Evolutionary conservation across 2,797 vertebrate genomes (phyloP).

Genomic region (Fratercula arctica): DNA sequence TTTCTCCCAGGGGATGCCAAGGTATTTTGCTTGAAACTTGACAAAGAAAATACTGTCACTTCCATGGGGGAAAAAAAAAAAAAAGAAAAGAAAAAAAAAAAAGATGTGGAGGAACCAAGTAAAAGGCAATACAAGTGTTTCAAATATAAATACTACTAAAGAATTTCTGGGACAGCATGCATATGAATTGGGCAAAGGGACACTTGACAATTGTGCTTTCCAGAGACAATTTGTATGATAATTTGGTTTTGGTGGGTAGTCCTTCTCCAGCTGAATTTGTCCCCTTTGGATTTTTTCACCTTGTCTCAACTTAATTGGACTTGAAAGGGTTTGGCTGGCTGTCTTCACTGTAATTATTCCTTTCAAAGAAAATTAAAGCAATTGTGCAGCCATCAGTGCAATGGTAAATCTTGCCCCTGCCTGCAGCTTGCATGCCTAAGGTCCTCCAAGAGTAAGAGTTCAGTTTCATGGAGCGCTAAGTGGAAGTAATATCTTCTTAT

Average conservation of each 20-base stretch:
- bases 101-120: background rate
- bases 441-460: background rate
- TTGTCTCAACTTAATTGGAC: background rate
- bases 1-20: background rate
- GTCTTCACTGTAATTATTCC: background rate
- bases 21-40: background rate
- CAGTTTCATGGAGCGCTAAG: background rate
- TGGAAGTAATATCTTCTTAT: background rate
- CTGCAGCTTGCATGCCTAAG: background rate
- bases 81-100: background rate
- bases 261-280: background rate
- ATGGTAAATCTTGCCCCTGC: background rate
- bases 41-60: background rate
- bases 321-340: background rate
- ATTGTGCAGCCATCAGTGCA: background rate
- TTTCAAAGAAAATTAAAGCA: conserved; percentile 33
- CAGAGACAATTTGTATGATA: background rate
- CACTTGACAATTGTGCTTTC: background rate
- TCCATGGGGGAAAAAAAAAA: background rate
- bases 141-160: background rate
- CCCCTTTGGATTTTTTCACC: background rate
- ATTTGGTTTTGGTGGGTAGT: background rate
- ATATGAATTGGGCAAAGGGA: background rate
- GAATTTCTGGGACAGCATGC: background rate
- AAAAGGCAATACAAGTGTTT: background rate